Evolutionary conservation across 2,888 invertebrate genomes (phyloP).

Genomic region (Prosopocoilus inquinatus): DNA sequence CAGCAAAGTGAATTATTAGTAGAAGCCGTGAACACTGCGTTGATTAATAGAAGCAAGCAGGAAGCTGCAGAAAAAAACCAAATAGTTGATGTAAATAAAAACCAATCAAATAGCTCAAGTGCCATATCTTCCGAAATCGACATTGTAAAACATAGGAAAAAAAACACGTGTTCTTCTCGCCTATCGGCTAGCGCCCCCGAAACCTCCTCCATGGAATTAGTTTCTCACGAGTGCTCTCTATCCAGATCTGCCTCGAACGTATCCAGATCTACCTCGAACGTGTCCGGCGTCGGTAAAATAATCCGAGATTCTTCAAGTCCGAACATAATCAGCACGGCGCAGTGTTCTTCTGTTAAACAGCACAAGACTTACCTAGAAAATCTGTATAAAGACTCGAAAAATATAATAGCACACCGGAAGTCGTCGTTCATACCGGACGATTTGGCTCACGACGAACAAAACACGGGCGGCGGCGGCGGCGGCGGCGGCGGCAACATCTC

Average conservation of each 20-base stretch:
- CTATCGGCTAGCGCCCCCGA: slow-evolving; percentile 65
- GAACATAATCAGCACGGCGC: slow-evolving; percentile 51
- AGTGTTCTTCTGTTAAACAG: slow-evolving; percentile 56
- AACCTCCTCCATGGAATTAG: slow-evolving; percentile 51
- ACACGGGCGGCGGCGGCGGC: too few relatives aligned
- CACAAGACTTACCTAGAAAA: slow-evolving; percentile 56
- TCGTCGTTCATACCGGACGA: slow-evolving; percentile 41
- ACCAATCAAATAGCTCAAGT: slow-evolving; percentile 60
- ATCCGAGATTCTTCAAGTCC: slow-evolving; percentile 48
- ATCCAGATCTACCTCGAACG: slow-evolving; percentile 39
- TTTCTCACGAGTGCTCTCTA: slow-evolving; percentile 38
- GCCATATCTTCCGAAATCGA: slow-evolving; percentile 62
- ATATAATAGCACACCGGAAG: slow-evolving; percentile 34
- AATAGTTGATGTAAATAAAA: slow-evolving; percentile 37
- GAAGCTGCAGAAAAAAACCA: slow-evolving; percentile 25
- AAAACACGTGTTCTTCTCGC: slow-evolving; percentile 45
- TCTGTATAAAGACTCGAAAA: slow-evolving; percentile 43
- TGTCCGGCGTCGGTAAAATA: slow-evolving; percentile 33
- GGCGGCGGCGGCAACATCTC: too few relatives aligned
- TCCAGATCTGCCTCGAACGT: slow-evolving; percentile 46
- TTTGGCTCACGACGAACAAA: slow-evolving; percentile 43
- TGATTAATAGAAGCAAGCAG: slow-evolving; percentile 11
- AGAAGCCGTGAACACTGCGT: slow-evolving; percentile 36
- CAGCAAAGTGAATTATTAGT: slow-evolving; percentile 21
- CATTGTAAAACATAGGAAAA: slow-evolving; percentile 44